Conservation (phyloP, 2,888 invertebrate species). For the Hydraecia micacea region DNA sequence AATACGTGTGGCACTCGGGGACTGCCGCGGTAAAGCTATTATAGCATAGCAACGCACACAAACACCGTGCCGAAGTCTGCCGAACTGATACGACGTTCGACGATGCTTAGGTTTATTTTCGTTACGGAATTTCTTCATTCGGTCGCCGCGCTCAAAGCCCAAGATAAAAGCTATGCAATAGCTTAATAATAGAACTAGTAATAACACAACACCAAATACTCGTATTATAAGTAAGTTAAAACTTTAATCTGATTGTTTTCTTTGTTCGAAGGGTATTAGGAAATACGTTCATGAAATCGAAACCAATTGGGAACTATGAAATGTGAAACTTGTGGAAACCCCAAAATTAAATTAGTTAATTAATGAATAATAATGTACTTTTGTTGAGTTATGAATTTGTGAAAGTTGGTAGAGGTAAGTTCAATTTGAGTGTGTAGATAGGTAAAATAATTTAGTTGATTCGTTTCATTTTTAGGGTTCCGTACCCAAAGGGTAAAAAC, state of each 20-base stretch:
- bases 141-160: no score
- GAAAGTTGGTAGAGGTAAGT: neutral
- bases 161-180: no score
- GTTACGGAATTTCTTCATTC: no score
- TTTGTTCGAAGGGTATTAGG: neutral
- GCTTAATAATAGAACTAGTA: no score
- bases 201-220: neutral
- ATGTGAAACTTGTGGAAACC: constrained; percentile 33
- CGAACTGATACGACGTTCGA: no score
- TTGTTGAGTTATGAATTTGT: constrained; percentile 9
- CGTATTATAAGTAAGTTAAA: neutral
- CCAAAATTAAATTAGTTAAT: constrained; percentile 22
- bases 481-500: no score
- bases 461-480: neutral
- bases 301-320: constrained; percentile 36
- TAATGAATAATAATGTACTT: constrained; percentile 25
- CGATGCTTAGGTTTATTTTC: no score
- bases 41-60: no score
- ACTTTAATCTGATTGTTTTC: constrained; percentile 23
- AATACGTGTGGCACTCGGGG: no score
- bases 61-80: no score
- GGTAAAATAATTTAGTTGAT: neutral
- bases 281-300: constrained; percentile 34
- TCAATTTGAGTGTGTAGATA: neutral
- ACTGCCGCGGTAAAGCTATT: no score